Evolutionary conservation across 30 jellyfish, hydroid and myxozoan species (phyloP).

Genomic region (Nemopilema nomurai): DNA sequence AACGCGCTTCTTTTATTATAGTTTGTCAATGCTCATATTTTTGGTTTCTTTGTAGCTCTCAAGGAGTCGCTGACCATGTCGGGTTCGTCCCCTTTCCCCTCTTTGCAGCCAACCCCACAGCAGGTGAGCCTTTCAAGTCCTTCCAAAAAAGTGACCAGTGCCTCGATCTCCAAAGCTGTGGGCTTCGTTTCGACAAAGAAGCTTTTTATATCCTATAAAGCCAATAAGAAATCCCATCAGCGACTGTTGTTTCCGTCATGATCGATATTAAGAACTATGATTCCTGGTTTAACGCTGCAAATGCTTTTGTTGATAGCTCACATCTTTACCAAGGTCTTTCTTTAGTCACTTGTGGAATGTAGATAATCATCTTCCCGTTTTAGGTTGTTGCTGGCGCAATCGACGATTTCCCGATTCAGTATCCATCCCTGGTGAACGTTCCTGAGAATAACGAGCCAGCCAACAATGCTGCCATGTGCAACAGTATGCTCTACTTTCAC

Average conservation of each 20-base stretch:
- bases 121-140: not conserved
- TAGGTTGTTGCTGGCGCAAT: slow-evolving; percentile 15
- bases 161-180: too few relatives aligned
- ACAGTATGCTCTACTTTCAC: slow-evolving; percentile 85
- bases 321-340: too few relatives aligned
- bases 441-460: slow-evolving; percentile 45
- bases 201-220: too few relatives aligned
- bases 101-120: slow-evolving; percentile 13
- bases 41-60: slow-evolving; percentile 54
- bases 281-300: too few relatives aligned
- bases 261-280: too few relatives aligned
- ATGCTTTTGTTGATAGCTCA: not conserved
- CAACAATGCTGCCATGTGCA: slow-evolving; percentile 63
- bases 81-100: slow-evolving; percentile 59
- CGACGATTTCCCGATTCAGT: slow-evolving; percentile 61
- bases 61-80: slow-evolving; percentile 88
- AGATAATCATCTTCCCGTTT: not conserved
- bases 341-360: not conserved
- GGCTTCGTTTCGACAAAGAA: too few relatives aligned
- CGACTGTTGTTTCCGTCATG: too few relatives aligned
- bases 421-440: slow-evolving; percentile 60
- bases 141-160: too few relatives aligned
- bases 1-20: not conserved
- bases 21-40: too few relatives aligned
- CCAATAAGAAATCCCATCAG: too few relatives aligned